A percentile compares a stretch with the other conserved stretches of the same genome.
These are phyloP conservation scores for Drosophila koepferae DNA, from an alignment of 2,888 invertebrate species.

Conservation along the genomic window DNA sequence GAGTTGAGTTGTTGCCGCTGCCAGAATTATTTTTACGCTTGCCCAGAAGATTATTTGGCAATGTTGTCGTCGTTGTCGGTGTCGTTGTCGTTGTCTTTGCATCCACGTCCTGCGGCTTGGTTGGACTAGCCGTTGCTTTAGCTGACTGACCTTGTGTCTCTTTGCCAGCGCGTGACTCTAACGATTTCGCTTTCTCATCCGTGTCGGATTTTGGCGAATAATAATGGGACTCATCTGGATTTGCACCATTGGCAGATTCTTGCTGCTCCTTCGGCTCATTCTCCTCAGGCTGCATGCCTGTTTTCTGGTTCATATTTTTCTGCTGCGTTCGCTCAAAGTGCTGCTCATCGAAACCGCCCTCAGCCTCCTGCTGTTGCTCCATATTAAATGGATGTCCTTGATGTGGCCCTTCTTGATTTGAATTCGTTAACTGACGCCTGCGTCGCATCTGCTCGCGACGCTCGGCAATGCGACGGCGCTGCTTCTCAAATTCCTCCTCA, in stretches of 20 bases:
- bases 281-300: neutral
- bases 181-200: neutral
- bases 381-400: neutral
- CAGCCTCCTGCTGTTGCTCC: neutral
- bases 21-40: slow-evolving; percentile 65
- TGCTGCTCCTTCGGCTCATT: neutral
- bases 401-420: neutral
- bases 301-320: neutral
- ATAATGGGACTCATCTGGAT: neutral
- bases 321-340: neutral
- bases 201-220: neutral
- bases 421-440: slow-evolving; percentile 81
- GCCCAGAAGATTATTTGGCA: slow-evolving; percentile 27
- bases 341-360: slow-evolving; percentile 8
- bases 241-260: neutral
- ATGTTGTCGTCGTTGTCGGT: neutral
- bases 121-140: neutral
- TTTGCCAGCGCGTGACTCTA: neutral
- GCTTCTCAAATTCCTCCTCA: slow-evolving; percentile 95
- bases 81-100: neutral
- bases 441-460: slow-evolving; percentile 93
- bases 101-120: neutral
- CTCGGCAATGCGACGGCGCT: slow-evolving; percentile 91
- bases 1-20: neutral
- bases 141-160: neutral